Percentiles rank a stretch among this genome's conserved stretches.
Conservation (phyloP, 2,113 vertebrate species). For the Melierax canorus region DNA sequence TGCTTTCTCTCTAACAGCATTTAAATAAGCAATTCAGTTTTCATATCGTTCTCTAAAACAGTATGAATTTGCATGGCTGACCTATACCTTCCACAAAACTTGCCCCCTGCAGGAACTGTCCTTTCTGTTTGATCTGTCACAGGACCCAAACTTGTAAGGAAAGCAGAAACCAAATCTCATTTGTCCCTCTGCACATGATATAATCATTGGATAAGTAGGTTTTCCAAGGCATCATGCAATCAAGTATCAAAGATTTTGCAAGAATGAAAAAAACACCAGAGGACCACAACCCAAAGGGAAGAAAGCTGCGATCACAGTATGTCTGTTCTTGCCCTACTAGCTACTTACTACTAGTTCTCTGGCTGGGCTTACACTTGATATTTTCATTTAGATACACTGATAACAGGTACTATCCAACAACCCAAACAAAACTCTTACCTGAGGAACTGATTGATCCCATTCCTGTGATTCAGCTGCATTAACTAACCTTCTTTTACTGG, state of each 20-base stretch:
- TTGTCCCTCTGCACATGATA: not conserved
- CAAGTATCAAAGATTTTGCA: not conserved
- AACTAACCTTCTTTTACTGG: not conserved
- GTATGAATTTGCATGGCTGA: not conserved
- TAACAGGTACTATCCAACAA: not conserved
- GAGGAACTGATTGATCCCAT: not conserved
- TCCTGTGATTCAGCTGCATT: not conserved
- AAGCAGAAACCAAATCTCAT: not conserved
- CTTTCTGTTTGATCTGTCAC: not conserved
- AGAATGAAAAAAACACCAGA: not conserved
- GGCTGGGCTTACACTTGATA: not conserved
- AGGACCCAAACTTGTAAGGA: not conserved
- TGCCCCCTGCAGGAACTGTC: not conserved
- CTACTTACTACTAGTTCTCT: not conserved
- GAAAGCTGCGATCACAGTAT: not conserved
- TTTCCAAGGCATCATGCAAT: not conserved
- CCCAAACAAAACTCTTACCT: not conserved
- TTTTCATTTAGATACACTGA: not conserved
- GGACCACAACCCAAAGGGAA: not conserved
- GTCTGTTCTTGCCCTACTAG: not conserved
- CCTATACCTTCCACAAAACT: not conserved
- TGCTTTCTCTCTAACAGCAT: not conserved
- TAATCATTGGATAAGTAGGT: not conserved
- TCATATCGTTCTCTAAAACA: not conserved
- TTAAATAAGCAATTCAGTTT: not conserved